phyloP scores from a whole-genome alignment of 2,888 invertebrate species.

The Anarsia innoxiella region DNA sequence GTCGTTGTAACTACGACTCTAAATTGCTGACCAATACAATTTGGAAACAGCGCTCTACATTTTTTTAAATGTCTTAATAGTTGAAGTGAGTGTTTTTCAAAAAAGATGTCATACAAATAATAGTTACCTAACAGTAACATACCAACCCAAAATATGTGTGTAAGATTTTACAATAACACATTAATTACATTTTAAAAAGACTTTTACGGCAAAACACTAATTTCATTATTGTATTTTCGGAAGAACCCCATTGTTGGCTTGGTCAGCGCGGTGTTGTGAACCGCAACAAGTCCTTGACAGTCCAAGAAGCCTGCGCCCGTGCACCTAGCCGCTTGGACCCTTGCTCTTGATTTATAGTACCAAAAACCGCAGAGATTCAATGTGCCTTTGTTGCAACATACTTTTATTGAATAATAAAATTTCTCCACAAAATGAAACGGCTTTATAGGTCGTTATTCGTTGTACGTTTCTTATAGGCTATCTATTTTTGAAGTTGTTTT shows the following conservation, averaged over 20 bases:
- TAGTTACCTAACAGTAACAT: too few species aligned
- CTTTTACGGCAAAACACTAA: too few species aligned
- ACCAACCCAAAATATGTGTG: too few species aligned
- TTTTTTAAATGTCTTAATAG: too few species aligned
- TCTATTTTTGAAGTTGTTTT: conserved; percentile 8
- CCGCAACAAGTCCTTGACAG: conserved; percentile 66
- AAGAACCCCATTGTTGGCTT: conserved; percentile 21
- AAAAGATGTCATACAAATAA: too few species aligned
- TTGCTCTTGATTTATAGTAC: conserved; percentile 69
- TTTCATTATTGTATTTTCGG: too few species aligned
- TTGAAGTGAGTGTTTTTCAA: too few species aligned
- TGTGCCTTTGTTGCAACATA: conserved; percentile 65
- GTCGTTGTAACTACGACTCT: too few species aligned
- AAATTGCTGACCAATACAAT: too few species aligned
- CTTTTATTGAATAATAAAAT: conserved; percentile 74
- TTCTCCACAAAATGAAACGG: conserved; percentile 63
- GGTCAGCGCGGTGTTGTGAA: conserved; percentile 31
- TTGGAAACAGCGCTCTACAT: too few species aligned
- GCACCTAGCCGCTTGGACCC: conserved; percentile 34
- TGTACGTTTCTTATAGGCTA: conserved; percentile 41
- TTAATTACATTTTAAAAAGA: too few species aligned
- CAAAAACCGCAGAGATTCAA: conserved; percentile 68
- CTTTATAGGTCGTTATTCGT: conserved; percentile 69
- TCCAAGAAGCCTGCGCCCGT: conserved; percentile 61
- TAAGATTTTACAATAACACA: too few species aligned